A percentile compares a stretch with the other conserved stretches of the same genome.
Evolutionary conservation across 2,113 vertebrate genomes (phyloP).

Genomic region (Xiphorhynchus elegans): DNA sequence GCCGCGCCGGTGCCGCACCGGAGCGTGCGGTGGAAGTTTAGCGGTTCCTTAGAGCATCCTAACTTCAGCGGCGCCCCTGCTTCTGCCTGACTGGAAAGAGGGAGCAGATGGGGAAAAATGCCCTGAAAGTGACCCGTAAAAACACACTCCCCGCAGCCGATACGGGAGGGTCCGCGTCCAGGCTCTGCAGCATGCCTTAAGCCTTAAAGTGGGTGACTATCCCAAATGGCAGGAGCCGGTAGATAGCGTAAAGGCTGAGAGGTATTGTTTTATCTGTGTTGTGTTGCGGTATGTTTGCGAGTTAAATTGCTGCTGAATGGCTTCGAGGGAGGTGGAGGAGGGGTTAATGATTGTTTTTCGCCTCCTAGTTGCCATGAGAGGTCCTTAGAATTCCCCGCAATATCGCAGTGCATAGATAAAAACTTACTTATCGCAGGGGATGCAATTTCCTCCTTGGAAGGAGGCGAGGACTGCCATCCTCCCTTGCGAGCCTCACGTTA

Average conservation of each 20-base stretch:
- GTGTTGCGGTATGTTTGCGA: background rate
- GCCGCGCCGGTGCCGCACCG: background rate
- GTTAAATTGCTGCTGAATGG: background rate
- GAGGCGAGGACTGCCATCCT: background rate
- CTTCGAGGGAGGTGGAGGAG: background rate
- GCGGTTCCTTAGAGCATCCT: slow-evolving; percentile 11
- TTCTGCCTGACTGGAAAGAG: background rate
- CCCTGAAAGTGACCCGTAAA: background rate
- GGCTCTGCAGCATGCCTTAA: background rate
- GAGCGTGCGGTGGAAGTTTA: slow-evolving; percentile 40
- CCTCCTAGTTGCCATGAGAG: slow-evolving; percentile 33
- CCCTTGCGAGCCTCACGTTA: background rate
- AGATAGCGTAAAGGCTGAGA: background rate
- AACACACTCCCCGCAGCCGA: background rate
- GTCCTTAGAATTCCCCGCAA: slow-evolving; percentile 49
- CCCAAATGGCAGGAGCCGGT: background rate
- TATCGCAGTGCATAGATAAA: background rate
- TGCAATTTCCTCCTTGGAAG: slow-evolving; percentile 7
- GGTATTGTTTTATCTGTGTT: background rate
- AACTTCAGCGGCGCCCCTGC: slow-evolving; percentile 19
- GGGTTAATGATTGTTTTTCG: slow-evolving; percentile 30
- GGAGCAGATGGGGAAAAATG: background rate
- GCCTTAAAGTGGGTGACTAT: background rate
- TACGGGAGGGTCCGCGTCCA: background rate
- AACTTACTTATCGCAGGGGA: slow-evolving; percentile 16